phyloP scores from a whole-genome alignment of 2,797 vertebrate species.

The Alfaro cultratus region DNA sequence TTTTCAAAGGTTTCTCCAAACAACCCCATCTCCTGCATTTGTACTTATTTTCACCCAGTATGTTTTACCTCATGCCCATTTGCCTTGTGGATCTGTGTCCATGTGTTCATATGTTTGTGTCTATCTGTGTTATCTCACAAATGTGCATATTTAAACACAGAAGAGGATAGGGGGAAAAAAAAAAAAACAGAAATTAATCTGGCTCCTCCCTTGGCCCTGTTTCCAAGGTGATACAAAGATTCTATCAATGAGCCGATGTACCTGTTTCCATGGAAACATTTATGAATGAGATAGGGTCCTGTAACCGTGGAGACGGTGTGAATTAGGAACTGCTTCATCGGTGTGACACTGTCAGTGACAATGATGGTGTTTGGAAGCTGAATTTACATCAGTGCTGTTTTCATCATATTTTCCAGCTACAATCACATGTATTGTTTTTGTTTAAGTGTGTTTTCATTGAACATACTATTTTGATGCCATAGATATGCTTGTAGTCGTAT shows the following conservation, averaged over 20 bases:
- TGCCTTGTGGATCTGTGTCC: slow-evolving; percentile 25
- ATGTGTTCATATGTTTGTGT: slow-evolving; percentile 16
- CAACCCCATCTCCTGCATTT: slow-evolving; percentile 66
- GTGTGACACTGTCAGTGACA: slow-evolving; percentile 78
- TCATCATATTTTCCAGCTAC: neutral
- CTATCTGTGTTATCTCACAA: slow-evolving; percentile 30
- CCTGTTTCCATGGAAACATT: slow-evolving; percentile 88
- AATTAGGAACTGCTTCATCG: slow-evolving; percentile 87
- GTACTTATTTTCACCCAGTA: slow-evolving; percentile 41
- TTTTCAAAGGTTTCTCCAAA: slow-evolving; percentile 44
- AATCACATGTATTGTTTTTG: neutral
- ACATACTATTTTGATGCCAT: neutral
- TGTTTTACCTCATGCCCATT: slow-evolving; percentile 41
- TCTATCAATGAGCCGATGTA: slow-evolving; percentile 89
- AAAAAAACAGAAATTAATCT: slow-evolving; percentile 68
- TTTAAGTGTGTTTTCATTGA: neutral
- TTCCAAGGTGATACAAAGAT: slow-evolving; percentile 81
- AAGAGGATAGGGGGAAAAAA: slow-evolving; percentile 10
- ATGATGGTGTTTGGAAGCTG: slow-evolving; percentile 48
- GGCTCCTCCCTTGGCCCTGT: slow-evolving; percentile 78
- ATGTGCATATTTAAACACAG: slow-evolving; percentile 51
- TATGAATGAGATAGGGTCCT: slow-evolving; percentile 89
- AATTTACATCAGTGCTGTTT: slow-evolving; percentile 9
- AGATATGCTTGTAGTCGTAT: neutral
- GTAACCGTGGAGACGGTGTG: slow-evolving; percentile 89